These are phyloP conservation scores for Proteles cristata DNA, from an alignment of 2,113 vertebrate species.

Conservation along the genomic window DNA sequence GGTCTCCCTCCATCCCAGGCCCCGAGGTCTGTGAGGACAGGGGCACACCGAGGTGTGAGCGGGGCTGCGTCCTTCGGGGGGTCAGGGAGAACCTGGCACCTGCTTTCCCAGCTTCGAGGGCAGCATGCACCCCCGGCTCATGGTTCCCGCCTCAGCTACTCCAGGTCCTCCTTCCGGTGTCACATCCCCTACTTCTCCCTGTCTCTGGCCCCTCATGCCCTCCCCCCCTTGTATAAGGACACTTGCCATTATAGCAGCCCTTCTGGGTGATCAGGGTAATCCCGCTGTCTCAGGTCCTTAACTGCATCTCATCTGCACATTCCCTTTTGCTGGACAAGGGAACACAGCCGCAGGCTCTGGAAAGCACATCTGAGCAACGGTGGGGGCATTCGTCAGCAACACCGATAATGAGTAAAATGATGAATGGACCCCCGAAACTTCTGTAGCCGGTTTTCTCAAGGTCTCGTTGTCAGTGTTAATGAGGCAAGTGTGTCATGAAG, in stretches of 20 bases:
- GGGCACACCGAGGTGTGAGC: not conserved
- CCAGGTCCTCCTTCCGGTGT: not conserved
- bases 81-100: not conserved
- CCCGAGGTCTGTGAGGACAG: no score
- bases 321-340: not conserved
- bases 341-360: not conserved
- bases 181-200: not conserved
- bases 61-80: rapidly evolving
- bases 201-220: not conserved
- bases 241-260: not conserved
- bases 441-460: no score
- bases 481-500: not conserved
- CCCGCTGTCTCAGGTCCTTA: not conserved
- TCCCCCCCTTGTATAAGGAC: not conserved
- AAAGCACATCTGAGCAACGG: not conserved
- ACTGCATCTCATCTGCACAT: not conserved
- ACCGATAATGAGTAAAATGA: not conserved
- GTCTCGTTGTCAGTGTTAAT: not conserved
- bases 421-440: not conserved
- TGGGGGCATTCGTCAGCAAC: not conserved
- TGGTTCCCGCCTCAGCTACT: not conserved
- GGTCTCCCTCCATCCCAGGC: no score
- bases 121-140: not conserved
- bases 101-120: not conserved
- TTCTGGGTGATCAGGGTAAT: not conserved